Base-by-base conservation (phyloP, 2,888 invertebrate genomes). In the Coenonympha glycerion region DNA sequence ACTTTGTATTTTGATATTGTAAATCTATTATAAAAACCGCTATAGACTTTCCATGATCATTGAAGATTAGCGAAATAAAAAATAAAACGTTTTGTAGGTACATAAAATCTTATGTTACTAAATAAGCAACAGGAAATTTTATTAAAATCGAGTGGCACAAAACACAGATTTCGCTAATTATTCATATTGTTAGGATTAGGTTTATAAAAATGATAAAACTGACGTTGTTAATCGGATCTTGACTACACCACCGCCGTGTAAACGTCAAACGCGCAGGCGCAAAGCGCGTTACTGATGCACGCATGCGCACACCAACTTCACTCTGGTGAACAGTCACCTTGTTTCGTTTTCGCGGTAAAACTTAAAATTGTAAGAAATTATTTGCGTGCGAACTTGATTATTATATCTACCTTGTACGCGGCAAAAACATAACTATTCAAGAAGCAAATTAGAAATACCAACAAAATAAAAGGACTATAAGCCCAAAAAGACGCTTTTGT, bases 141-240 rank as follows among this genome's bases (percentile, higher is more conserved):
- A 53, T 63, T 71, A 72, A 75, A 73, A 76, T 76, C 73, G 76
- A 80, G 76, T 67, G 61, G 66, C 71, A 76, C 63, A 58, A 60
- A 60, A 58, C 63, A 64, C 63, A 55, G 33, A 36, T 53, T 49
- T 47, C 26, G 49, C 45, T 48, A 49, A 53, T 42, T 16, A n/a
- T 36, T 37, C 55, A 45, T 51, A 55, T 47, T 53, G 48, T 42
- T 59, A 58, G 49, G 59, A 62, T 57, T n/a, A 52, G 60, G 50
- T 55, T 61, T 64, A 62, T 63, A 56, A 47, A 54, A 69, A 71
- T 70, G 76, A 75, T 73, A 73, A 79, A 80, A 84, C 86, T 75
- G 70, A 87, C 87, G 81, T 85, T 86, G 85, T 85, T 87, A 87
- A 86, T 84, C 84, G 86, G 86, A 87, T 87, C 86, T 84, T 79